Percentiles rank a stretch among this genome's conserved stretches.
phyloP scores from a whole-genome alignment of 2,797 vertebrate species.

The Oryzias sinensis region DNA sequence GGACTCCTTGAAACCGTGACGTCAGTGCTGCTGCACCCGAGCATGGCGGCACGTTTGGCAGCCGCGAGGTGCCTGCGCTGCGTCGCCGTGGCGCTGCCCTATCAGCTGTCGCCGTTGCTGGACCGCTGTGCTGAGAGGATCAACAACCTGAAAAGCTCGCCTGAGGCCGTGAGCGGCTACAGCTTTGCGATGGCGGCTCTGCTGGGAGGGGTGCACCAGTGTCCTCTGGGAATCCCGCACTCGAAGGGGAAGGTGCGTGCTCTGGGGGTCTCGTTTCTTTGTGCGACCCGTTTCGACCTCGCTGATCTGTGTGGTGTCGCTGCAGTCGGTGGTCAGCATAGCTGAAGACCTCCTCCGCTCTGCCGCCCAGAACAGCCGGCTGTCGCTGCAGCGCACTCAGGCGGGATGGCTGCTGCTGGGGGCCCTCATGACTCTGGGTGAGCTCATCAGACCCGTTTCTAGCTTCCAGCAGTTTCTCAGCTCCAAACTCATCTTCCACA shows the following conservation, averaged over 20 bases:
- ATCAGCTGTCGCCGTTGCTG: slow-evolving; percentile 92
- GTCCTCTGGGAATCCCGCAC: slow-evolving; percentile 94
- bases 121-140: slow-evolving; percentile 95
- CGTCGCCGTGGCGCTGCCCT: slow-evolving; percentile 92
- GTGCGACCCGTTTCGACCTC: not conserved
- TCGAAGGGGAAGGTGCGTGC: slow-evolving; percentile 93
- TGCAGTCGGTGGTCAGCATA: slow-evolving; percentile 96
- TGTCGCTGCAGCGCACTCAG: slow-evolving; percentile 95
- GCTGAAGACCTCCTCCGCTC: slow-evolving; percentile 96
- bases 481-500: not conserved
- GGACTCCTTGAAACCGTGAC: slow-evolving; percentile 95
- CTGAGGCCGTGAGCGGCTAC: slow-evolving; percentile 97
- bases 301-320: slow-evolving; percentile 8
- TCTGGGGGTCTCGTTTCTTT: too few relatives aligned
- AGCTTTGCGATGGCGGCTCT: slow-evolving; percentile 98
- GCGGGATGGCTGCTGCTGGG: slow-evolving; percentile 97
- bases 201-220: slow-evolving; percentile 95
- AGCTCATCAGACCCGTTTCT: slow-evolving; percentile 27
- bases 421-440: slow-evolving; percentile 97
- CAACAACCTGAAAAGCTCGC: slow-evolving; percentile 94
- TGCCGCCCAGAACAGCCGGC: slow-evolving; percentile 94
- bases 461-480: not conserved
- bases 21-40: slow-evolving; percentile 95
- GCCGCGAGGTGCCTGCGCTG: slow-evolving; percentile 96
- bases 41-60: slow-evolving; percentile 95